Percentiles rank a stretch among this genome's conserved stretches.
Evolutionary conservation across 2,888 invertebrate genomes (phyloP).

Genomic region (Cerceris rybyensis): DNA sequence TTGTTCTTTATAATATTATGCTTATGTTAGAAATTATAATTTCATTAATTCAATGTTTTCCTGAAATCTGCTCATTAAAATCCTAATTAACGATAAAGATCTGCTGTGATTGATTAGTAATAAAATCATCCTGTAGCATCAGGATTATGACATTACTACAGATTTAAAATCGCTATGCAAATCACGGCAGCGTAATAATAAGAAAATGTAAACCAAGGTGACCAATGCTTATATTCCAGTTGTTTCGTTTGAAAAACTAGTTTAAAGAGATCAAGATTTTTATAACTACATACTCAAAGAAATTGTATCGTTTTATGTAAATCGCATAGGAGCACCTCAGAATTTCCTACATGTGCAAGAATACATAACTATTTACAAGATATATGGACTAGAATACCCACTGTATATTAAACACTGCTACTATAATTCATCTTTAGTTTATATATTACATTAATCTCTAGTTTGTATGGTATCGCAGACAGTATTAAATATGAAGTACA

Average conservation of each 20-base stretch:
- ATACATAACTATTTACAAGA: conserved; percentile 50
- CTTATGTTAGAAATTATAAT: conserved; percentile 69
- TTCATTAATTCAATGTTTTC: conserved; percentile 69
- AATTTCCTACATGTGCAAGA: conserved; percentile 60
- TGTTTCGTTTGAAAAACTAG: conserved; percentile 2
- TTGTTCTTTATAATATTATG: conserved; percentile 72
- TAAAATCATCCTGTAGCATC: conserved; percentile 68
- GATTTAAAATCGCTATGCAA: conserved; percentile 65
- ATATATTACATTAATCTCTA: neutral
- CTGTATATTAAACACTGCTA: conserved; percentile 72
- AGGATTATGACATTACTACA: conserved; percentile 40
- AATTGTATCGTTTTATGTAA: conserved; percentile 29
- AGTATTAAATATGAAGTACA: too few relatives aligned
- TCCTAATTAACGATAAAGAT: conserved; percentile 52
- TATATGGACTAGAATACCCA: conserved; percentile 64
- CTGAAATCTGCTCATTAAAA: conserved; percentile 74
- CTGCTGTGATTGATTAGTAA: conserved; percentile 40
- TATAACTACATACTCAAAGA: conserved; percentile 7
- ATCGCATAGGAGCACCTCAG: conserved; percentile 59
- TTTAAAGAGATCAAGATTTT: neutral
- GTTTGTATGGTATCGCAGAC: neutral
- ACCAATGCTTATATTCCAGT: conserved; percentile 46
- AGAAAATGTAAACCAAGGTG: conserved; percentile 44
- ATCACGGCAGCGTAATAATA: conserved; percentile 67
- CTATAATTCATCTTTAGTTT: conserved; percentile 11